phyloP scores from a whole-genome alignment of 2,888 invertebrate genomes.

The Cordylochernes scorpioides region DNA sequence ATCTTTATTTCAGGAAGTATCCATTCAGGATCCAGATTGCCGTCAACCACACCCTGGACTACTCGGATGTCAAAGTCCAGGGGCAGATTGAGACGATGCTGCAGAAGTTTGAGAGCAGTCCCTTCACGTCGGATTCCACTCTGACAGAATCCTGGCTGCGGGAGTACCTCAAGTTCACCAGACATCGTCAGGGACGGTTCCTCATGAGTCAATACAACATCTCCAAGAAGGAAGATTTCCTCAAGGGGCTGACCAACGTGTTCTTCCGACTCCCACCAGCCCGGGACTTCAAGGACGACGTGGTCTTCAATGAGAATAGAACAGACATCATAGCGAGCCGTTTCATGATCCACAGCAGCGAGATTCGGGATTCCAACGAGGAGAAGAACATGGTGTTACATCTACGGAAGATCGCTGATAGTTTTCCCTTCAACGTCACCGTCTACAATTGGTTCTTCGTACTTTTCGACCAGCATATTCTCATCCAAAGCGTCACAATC shows the following conservation, averaged over 20 bases:
- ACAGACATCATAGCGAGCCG: conserved; percentile 52
- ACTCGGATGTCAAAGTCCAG: conserved; percentile 47
- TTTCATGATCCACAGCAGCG: conserved; percentile 60
- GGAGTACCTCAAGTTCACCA: conserved; percentile 47
- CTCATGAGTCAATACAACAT: conserved; percentile 41
- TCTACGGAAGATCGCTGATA: conserved; percentile 41
- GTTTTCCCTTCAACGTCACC: conserved; percentile 52
- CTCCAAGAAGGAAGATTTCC: conserved; percentile 41
- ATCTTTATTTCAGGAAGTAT: conserved; percentile 67
- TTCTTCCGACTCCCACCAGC: conserved; percentile 13
- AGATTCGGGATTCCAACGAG: conserved; percentile 63
- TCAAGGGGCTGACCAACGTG: conserved; percentile 43
- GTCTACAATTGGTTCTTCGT: conserved; percentile 87
- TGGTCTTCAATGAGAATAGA: conserved; percentile 46
- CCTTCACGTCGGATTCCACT: conserved; percentile 37
- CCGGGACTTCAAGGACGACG: conserved; percentile 43
- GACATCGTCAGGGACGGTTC: conserved; percentile 32
- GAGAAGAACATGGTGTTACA: conserved; percentile 70
- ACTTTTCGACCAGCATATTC: conserved; percentile 72
- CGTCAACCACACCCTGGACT: conserved; percentile 47
- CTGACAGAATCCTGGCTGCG: conserved; percentile 73
- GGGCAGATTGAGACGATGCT: conserved; percentile 47
- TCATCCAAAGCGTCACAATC: conserved; percentile 57
- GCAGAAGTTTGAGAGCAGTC: conserved; percentile 44
- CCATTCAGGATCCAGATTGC: conserved; percentile 69